Evolutionary conservation across 2,888 invertebrate species (phyloP).

Genomic region (Pediacus dermestoides): DNA sequence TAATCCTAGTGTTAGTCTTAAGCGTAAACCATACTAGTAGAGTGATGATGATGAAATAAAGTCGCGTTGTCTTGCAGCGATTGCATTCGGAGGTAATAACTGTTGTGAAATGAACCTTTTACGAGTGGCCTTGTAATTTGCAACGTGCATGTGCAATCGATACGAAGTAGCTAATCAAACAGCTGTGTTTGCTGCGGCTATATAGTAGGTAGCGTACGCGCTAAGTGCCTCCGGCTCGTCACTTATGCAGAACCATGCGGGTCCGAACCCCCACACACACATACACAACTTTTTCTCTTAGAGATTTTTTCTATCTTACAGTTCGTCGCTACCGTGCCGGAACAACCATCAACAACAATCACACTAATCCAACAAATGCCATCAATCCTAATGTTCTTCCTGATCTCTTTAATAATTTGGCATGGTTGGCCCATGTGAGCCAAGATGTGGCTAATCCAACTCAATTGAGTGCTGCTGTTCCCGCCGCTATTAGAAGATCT

Average conservation of each 20-base stretch:
- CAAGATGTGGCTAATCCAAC: conserved; percentile 21
- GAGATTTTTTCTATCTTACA: conserved; percentile 18
- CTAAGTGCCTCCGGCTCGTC: conserved; percentile 28
- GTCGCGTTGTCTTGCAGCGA: conserved; percentile 5
- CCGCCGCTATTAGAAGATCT: conserved; percentile 19
- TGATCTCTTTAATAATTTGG: conserved; percentile 27
- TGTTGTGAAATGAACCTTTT: conserved; percentile 36
- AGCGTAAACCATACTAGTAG: too few relatives aligned
- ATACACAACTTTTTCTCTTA: conserved; percentile 5
- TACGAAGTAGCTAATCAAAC: conserved; percentile 39
- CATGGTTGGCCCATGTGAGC: conserved; percentile 27
- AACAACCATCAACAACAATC: conserved; percentile 14
- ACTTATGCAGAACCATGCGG: conserved; percentile 22
- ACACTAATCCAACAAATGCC: too few relatives aligned
- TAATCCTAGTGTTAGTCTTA: too few relatives aligned
- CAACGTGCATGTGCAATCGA: conserved; percentile 39
- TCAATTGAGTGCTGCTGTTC: conserved; percentile 21
- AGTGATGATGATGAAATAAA: conserved; percentile 7
- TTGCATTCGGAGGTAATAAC: conserved; percentile 10
- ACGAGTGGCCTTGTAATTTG: conserved; percentile 37
- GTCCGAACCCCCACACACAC: neutral
- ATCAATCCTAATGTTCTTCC: conserved; percentile 22
- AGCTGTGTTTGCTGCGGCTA: conserved; percentile 37
- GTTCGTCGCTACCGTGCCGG: conserved; percentile 21
- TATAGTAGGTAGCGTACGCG: conserved; percentile 29